Base-by-base conservation (phyloP, 2,113 vertebrate species). In the Ceratotherium simum region DNA sequence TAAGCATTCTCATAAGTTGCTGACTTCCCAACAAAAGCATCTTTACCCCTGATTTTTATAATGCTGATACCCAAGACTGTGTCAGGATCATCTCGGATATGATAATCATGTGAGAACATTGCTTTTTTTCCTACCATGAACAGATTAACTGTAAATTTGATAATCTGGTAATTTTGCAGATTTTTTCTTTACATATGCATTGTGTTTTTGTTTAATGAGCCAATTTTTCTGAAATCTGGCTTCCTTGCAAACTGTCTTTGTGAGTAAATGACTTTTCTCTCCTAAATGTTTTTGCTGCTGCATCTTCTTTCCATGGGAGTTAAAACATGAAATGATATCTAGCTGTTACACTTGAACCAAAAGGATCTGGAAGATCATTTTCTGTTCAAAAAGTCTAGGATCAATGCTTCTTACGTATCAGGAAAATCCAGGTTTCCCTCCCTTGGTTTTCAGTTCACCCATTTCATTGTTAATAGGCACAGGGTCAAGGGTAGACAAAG, bases 211-310 rank as follows among this genome's bases (percentile, higher is more conserved):
- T 79, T 78, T 56, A 67, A 25, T 27, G 31, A 87, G 25, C 1
- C 1, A 8, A 10, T 42, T 96, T 90, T 87, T 48, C 14, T 25
- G 4, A 95, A 97, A 81, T 87, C 8, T 39, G 16, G 9, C 36
- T 90, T 51, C 4, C 8, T 87, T 73, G 17, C 18, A 62, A 69
- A 64, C 13, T 5, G 11, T 60, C 73, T 95, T 65, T 83, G 25
- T 88, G 81, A 87, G 31, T 21, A 93, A 64, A 85, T 82, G 11
- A 70, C 48, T 73, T 94, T 84, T 84, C 65, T 86, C 76, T 17
- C 27, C 8, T 69, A 39, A 90, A 25, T 56, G 3, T 21, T 84
- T 93, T 97, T 86, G 9, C 7, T 11, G 81, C 17, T 81, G 2
- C 13, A 67, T 92, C 23, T 60, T 90, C n/a, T 21, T 83, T 56